These are phyloP conservation scores for Anoplolepis gracilipes DNA, from an alignment of 1,140 invertebrate genomes.

Conservation along the genomic window DNA sequence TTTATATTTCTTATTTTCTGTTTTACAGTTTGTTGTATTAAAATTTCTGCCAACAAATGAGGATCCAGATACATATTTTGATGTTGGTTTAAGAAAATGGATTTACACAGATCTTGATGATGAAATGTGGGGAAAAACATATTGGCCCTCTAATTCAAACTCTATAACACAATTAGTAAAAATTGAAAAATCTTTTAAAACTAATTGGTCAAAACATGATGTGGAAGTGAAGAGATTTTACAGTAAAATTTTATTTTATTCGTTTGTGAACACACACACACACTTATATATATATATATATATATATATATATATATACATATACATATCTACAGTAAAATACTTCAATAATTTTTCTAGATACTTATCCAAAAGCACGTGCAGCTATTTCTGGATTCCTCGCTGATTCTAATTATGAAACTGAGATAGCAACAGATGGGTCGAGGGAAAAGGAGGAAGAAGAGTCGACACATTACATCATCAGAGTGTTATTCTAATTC, in stretches of 20 bases:
- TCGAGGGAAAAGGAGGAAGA: not conserved
- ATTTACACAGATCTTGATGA: not conserved
- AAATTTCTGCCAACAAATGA: not conserved
- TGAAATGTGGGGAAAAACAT: not conserved
- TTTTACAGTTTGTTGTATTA: not conserved
- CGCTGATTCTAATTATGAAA: not conserved
- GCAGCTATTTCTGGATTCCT: conserved; percentile 4
- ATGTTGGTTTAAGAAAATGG: conserved; percentile 2
- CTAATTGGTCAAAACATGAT: not conserved
- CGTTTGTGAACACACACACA: not conserved
- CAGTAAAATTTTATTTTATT: not conserved
- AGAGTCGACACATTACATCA: not conserved
- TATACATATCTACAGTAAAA: no score
- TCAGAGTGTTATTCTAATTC: not conserved
- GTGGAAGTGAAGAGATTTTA: not conserved
- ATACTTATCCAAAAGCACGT: conserved; percentile 2
- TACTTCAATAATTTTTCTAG: not conserved
- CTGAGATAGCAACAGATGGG: not conserved
- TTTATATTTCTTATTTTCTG: not conserved
- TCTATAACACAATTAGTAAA: not conserved
- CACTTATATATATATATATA: no score
- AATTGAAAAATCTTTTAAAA: not conserved
- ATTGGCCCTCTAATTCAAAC: not conserved
- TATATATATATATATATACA: no score
- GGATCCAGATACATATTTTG: not conserved